Evolutionary conservation across 2,797 vertebrate genomes (phyloP).

Genomic region (Podarcis siculus): DNA sequence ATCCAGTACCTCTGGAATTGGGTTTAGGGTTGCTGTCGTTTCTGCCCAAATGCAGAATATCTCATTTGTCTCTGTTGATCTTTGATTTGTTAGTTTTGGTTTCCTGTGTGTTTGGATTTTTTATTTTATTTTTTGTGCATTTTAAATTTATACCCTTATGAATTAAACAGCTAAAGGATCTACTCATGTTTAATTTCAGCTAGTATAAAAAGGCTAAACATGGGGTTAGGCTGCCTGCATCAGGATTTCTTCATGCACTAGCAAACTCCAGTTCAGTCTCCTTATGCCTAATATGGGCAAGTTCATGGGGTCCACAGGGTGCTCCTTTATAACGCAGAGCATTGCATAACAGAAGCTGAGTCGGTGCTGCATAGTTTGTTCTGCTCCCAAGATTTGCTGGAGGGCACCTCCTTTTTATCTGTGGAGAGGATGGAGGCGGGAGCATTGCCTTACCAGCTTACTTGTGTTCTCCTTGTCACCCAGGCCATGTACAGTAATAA

Average conservation of each 20-base stretch:
- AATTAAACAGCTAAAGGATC: not conserved
- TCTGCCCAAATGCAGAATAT: not conserved
- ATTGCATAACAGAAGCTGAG: not conserved
- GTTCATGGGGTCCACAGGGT: conserved; percentile 2
- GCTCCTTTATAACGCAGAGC: not conserved
- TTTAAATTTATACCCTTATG: not conserved
- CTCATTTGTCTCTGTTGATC: not conserved
- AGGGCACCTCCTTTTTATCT: not conserved
- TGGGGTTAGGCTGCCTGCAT: not conserved
- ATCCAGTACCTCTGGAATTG: not conserved
- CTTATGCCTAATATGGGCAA: conserved; percentile 26
- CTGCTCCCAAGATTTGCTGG: not conserved
- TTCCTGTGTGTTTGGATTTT: not conserved
- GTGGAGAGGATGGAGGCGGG: not conserved
- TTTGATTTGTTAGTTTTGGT: not conserved
- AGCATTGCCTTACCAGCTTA: conserved; percentile 21
- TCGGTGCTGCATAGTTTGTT: not conserved
- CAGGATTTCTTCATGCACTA: not conserved
- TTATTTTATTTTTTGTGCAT: not conserved
- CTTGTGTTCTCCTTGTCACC: conserved; percentile 34
- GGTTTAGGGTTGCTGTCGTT: not conserved
- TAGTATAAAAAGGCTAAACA: not conserved
- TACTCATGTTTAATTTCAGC: not conserved
- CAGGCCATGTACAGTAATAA: conserved; percentile 26
- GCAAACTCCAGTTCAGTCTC: not conserved